phyloP scores from a whole-genome alignment of 2,888 invertebrate genomes.

The Trilocha varians region DNA sequence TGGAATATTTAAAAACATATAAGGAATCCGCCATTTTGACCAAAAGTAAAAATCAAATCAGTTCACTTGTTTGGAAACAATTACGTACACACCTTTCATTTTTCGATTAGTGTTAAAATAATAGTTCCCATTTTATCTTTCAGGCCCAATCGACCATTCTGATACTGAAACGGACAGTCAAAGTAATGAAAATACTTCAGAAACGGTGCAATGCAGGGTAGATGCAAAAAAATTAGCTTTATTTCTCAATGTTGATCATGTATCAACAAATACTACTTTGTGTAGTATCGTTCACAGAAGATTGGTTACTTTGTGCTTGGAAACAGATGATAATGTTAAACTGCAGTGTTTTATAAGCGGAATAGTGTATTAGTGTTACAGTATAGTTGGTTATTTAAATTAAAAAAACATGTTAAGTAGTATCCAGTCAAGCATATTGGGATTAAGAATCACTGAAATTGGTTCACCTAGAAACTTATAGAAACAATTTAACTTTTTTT shows the following conservation, averaged over 20 bases:
- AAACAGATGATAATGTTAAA: conserved; percentile 81
- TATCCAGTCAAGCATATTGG: no score
- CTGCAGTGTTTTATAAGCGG: conserved; percentile 88
- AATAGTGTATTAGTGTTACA: conserved; percentile 53
- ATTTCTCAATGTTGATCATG: conserved; percentile 85
- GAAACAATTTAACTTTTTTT: no score
- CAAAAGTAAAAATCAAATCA: no score
- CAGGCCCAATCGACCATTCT: conserved; percentile 63
- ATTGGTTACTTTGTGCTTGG: conserved; percentile 82
- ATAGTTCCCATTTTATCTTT: conserved; percentile 10
- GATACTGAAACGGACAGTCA: conserved; percentile 60
- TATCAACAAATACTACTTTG: conserved; percentile 79
- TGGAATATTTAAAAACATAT: no score
- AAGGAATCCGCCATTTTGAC: no score
- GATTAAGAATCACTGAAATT: no score
- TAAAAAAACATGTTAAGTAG: no score
- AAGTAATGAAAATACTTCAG: conserved; percentile 47
- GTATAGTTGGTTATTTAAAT: no score
- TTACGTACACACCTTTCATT: no score
- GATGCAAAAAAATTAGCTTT: conserved; percentile 86
- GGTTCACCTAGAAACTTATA: no score
- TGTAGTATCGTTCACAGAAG: conserved; percentile 85
- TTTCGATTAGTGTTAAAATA: background rate
- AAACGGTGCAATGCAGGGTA: conserved; percentile 72
- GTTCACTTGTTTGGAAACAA: no score